Percentiles rank a stretch among this genome's conserved stretches.
Conservation (phyloP, 37 sponge, comb jelly and placozoan species). For the Haliclona indistincta region DNA sequence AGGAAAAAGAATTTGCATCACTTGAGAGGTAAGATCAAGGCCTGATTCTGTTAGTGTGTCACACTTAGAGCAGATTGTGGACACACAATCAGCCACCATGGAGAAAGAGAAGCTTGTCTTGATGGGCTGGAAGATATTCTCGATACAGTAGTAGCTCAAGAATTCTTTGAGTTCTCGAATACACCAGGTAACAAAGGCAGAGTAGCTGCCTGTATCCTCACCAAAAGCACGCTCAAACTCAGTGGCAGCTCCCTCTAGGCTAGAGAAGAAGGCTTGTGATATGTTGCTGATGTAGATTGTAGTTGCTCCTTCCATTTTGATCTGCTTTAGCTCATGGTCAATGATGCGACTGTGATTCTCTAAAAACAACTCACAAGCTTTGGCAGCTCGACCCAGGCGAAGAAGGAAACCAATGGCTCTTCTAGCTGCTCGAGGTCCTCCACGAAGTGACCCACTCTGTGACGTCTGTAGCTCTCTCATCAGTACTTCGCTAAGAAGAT, state of each 20-base stretch:
- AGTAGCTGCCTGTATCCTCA: conserved; percentile 67
- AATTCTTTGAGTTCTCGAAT: conserved; percentile 67
- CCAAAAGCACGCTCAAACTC: conserved; percentile 86
- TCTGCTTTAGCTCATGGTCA: conserved; percentile 55
- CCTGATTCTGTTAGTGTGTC: conserved; percentile 49
- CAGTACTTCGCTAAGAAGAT: conserved; percentile 58
- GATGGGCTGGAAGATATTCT: conserved; percentile 51
- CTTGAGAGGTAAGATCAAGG: conserved; percentile 41
- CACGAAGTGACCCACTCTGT: conserved; percentile 70
- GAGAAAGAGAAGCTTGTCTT: conserved; percentile 18
- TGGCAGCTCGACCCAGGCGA: conserved; percentile 71
- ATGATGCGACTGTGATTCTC: conserved; percentile 73
- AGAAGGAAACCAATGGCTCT: conserved; percentile 74
- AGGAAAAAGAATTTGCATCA: conserved; percentile 44
- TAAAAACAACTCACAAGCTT: conserved; percentile 90
- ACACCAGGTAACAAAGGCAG: conserved; percentile 93
- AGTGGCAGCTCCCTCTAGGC: conserved; percentile 62
- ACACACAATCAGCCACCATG: conserved; percentile 72
- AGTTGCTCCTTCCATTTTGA: conserved; percentile 88
- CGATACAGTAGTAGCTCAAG: conserved; percentile 36
- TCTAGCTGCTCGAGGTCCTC: conserved; percentile 87
- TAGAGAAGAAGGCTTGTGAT: conserved; percentile 73
- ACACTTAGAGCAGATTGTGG: conserved; percentile 38
- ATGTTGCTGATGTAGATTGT: conserved; percentile 82
- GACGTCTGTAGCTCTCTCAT: conserved; percentile 89